These are phyloP conservation scores for Cydia fagiglandana DNA, from an alignment of 1,140 invertebrate genomes.

Conservation along the genomic window DNA sequence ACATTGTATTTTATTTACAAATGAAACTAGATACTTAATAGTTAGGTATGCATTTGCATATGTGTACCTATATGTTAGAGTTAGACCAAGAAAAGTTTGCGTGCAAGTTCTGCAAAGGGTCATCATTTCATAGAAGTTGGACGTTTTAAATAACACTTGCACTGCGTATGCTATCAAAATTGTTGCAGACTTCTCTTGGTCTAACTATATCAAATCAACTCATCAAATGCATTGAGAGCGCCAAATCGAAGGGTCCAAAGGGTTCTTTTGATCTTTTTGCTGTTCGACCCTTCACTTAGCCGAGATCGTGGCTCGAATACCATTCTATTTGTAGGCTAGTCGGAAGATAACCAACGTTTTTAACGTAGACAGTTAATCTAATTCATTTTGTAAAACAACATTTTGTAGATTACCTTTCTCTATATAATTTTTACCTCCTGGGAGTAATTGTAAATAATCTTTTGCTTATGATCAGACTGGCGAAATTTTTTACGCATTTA, in stretches of 20 bases:
- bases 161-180: too few relatives aligned
- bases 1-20: background rate
- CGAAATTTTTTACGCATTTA: too few relatives aligned
- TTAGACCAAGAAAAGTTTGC: too few relatives aligned
- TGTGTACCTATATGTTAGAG: background rate
- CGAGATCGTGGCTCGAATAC: background rate
- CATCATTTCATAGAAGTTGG: too few relatives aligned
- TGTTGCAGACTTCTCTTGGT: too few relatives aligned
- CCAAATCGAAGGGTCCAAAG: constrained; percentile 23
- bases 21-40: background rate
- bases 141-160: too few relatives aligned
- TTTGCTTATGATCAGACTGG: too few relatives aligned
- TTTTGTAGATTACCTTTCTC: background rate
- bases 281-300: background rate
- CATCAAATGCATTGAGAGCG: background rate
- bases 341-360: background rate
- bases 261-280: constrained; percentile 28
- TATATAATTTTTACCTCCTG: background rate
- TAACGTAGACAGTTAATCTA: constrained; percentile 17
- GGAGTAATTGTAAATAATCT: too few relatives aligned
- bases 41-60: too few relatives aligned
- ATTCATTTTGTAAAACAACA: background rate
- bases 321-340: background rate
- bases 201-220: background rate
- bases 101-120: too few relatives aligned